Conservation (phyloP, 2,888 invertebrate species). For the Matsumyia berberina region DNA sequence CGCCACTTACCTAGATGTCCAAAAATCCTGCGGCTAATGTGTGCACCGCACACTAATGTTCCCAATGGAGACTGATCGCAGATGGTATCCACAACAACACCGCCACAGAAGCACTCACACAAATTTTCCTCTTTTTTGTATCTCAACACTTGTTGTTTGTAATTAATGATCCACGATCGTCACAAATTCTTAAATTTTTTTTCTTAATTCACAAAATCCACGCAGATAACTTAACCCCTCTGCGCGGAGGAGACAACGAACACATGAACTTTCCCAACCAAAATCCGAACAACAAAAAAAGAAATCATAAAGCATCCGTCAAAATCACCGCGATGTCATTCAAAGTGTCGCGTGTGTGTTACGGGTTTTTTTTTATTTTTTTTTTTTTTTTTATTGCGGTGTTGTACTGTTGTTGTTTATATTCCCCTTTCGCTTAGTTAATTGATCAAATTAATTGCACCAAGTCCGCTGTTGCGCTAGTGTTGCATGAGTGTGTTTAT, state of each 20-base stretch:
- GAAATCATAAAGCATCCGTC: constrained; percentile 59
- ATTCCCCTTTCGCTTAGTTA: constrained; percentile 58
- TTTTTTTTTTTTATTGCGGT: constrained; percentile 21
- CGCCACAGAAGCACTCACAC: constrained; percentile 40
- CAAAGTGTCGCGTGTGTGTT: constrained; percentile 67
- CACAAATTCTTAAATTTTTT: constrained; percentile 31
- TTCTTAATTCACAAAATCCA: constrained; percentile 34
- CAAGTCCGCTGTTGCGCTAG: constrained; percentile 17
- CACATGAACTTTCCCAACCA: constrained; percentile 51
- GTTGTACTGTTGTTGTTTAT: constrained; percentile 39
- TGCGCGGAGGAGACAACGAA: constrained; percentile 36
- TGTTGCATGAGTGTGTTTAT: constrained; percentile 30
- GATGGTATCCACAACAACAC: constrained; percentile 66
- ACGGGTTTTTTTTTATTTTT: constrained; percentile 43
- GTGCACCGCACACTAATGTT: constrained; percentile 47
- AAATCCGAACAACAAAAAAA: constrained; percentile 41
- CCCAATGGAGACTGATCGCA: constrained; percentile 40
- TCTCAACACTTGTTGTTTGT: constrained; percentile 59
- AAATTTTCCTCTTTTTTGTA: constrained; percentile 8
- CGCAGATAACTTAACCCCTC: constrained; percentile 56
- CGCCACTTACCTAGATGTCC: constrained; percentile 61
- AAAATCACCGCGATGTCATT: constrained; percentile 63
- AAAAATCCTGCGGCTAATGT: constrained; percentile 63
- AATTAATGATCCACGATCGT: constrained; percentile 63
- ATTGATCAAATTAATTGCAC: constrained; percentile 73